A percentile compares a stretch with the other conserved stretches of the same genome.
phyloP scores from a whole-genome alignment of 2,113 vertebrate genomes.

The Psettodes erumei region DNA sequence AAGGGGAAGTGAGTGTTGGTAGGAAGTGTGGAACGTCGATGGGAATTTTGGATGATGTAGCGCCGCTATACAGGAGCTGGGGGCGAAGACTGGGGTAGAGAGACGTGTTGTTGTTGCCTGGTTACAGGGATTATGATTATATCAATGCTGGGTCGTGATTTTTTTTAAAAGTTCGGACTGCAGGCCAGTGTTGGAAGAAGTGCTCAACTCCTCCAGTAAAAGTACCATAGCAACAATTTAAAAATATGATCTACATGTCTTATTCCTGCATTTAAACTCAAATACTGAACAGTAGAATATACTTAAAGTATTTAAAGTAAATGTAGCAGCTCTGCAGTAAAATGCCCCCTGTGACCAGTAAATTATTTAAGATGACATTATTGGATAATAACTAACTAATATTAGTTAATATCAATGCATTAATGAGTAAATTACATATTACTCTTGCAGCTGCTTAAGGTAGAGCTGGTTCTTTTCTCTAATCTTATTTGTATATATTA shows the following conservation, averaged over 20 bases:
- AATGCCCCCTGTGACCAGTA: too few species aligned
- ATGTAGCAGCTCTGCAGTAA: background rate
- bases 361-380: too few species aligned
- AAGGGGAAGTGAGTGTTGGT: conserved; percentile 65
- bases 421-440: too few species aligned
- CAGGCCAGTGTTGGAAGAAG: background rate
- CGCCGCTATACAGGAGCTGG: conserved; percentile 22
- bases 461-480: too few species aligned
- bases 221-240: background rate
- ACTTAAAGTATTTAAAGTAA: too few species aligned
- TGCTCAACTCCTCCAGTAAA: background rate
- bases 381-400: too few species aligned
- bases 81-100: conserved; percentile 15
- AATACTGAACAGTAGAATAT: too few species aligned
- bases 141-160: background rate
- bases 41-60: conserved; percentile 52
- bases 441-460: too few species aligned
- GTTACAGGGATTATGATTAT: background rate
- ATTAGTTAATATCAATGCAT: too few species aligned
- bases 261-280: too few species aligned
- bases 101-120: background rate
- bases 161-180: background rate
- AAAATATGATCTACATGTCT: too few species aligned
- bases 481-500: too few species aligned
- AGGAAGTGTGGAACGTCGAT: conserved; percentile 54